These are phyloP conservation scores for Poeciliopsis occidentalis DNA, from an alignment of 2,113 vertebrate species.

Conservation along the genomic window DNA sequence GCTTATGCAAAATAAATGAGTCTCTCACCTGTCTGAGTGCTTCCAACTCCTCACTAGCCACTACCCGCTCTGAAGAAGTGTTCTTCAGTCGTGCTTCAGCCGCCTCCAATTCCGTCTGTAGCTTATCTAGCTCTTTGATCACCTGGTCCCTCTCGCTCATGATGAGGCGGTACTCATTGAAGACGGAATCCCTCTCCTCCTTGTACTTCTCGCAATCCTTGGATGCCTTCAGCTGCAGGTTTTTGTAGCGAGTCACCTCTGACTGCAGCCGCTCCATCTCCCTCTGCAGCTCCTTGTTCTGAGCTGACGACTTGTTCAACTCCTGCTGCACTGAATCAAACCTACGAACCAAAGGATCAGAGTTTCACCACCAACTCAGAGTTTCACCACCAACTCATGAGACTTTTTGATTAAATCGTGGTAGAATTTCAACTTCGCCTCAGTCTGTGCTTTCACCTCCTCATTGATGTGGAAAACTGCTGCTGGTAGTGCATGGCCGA, in stretches of 20 bases:
- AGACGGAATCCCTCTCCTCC: constrained; percentile 96
- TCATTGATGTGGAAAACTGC: constrained; percentile 92
- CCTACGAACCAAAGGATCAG: constrained; percentile 64
- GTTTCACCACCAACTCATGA: neutral
- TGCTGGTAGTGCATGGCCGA: constrained; percentile 96
- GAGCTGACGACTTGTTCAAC: constrained; percentile 88
- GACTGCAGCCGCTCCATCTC: constrained; percentile 97
- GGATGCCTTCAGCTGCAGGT: constrained; percentile 88
- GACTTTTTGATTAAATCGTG: neutral
- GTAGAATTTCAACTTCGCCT: neutral
- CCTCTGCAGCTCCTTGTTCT: constrained; percentile 96
- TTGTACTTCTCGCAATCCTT: constrained; percentile 98
- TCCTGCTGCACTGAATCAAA: constrained; percentile 95
- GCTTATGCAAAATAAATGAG: neutral
- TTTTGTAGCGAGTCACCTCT: constrained; percentile 93
- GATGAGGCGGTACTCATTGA: constrained; percentile 96
- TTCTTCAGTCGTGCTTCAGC: constrained; percentile 94
- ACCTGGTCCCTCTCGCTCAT: constrained; percentile 99
- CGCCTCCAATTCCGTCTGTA: constrained; percentile 94
- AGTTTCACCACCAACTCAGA: neutral
- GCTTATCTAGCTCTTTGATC: constrained; percentile 96
- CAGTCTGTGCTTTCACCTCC: constrained; percentile 81
- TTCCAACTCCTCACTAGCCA: constrained; percentile 95
- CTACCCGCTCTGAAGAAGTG: constrained; percentile 92
- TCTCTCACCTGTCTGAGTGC: constrained; percentile 90